Percentiles rank a stretch among this genome's conserved stretches.
These are phyloP conservation scores for Linnaemya vulpina DNA, from an alignment of 2,888 invertebrate species.

Conservation along the genomic window DNA sequence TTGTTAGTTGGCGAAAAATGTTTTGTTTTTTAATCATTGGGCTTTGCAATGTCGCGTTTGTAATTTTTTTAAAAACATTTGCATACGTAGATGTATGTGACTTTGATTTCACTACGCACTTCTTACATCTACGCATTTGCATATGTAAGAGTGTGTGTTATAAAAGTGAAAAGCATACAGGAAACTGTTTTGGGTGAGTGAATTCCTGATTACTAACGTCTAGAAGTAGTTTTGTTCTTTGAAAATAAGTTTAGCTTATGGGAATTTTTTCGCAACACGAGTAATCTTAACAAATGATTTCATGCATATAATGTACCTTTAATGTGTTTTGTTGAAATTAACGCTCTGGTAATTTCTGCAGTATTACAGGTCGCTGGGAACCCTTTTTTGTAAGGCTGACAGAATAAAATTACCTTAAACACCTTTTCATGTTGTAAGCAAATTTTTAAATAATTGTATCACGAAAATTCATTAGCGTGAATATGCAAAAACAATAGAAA, in stretches of 20 bases:
- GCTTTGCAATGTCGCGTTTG: background rate
- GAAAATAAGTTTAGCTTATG: slow-evolving; percentile 21
- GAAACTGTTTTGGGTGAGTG: slow-evolving; percentile 27
- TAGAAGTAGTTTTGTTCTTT: slow-evolving; percentile 14
- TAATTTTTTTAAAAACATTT: background rate
- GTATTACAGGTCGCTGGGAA: slow-evolving; percentile 34
- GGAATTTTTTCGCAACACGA: slow-evolving; percentile 32
- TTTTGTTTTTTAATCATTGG: background rate
- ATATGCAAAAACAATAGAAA: too few species aligned
- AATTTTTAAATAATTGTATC: too few species aligned
- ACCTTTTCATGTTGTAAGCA: background rate
- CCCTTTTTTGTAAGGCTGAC: slow-evolving; percentile 25
- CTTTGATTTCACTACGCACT: too few species aligned
- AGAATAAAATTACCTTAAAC: background rate
- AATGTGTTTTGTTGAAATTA: slow-evolving; percentile 26
- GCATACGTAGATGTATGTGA: too few species aligned
- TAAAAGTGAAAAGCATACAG: background rate
- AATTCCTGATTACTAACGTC: slow-evolving; percentile 29
- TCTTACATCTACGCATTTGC: background rate
- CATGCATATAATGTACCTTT: background rate
- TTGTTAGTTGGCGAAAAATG: background rate
- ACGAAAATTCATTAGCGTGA: too few species aligned
- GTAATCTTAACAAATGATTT: background rate
- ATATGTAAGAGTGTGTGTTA: too few species aligned
- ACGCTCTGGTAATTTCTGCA: slow-evolving; percentile 50